Base-by-base conservation (phyloP, 2,888 invertebrate genomes). In the Trimorus sp. region DNA sequence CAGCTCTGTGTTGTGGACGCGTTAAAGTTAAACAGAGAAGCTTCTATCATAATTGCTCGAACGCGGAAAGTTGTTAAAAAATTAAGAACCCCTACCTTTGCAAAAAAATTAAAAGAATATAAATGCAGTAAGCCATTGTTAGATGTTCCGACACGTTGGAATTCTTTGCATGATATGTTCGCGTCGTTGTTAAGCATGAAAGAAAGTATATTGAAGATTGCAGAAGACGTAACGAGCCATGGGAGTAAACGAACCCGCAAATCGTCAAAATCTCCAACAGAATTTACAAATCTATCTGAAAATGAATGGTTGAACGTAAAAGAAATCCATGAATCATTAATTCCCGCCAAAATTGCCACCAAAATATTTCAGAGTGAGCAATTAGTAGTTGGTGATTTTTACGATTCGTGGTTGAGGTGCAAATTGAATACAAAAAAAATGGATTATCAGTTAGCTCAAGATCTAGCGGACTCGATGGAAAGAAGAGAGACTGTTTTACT, bases 171-270 rank as follows among this genome's bases (percentile, higher is more conserved):
- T 45, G 45, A 45, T 45, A 45, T 45, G 45, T 45, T 45, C 11
- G n/a, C 45, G n/a, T 45, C 45, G n/a, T 45, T 45, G 45, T 45
- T 45, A 45, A 45, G n/a, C n/a, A 12, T 45, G n/a, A 45, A 45
- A 45, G 45, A 45, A 45, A 45, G n/a, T n/a, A 45, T 12, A 45
- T 45, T 45, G 45, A 45, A 45, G 11, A 42, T 11, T 8, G 11
- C 7, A 7, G 11, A 42, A 42, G 45, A 11, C 45, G n/a, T n/a
- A 1, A 45, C 45, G 45, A 45, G n/a, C 11, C 45, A 45, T 12
- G 12, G 45, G n/a, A 45, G 45, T 11, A 45, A 45, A 45, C 45
- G 26, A 26, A 26, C 26, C 26, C 26, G 26, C 26, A 26, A 26
- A 26, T 26, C 26, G 26, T 26, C 26, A 26, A 26, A 26, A 26